Evolutionary conservation across 1,140 invertebrate genomes (phyloP).

Genomic region (Oscheius sp.): DNA sequence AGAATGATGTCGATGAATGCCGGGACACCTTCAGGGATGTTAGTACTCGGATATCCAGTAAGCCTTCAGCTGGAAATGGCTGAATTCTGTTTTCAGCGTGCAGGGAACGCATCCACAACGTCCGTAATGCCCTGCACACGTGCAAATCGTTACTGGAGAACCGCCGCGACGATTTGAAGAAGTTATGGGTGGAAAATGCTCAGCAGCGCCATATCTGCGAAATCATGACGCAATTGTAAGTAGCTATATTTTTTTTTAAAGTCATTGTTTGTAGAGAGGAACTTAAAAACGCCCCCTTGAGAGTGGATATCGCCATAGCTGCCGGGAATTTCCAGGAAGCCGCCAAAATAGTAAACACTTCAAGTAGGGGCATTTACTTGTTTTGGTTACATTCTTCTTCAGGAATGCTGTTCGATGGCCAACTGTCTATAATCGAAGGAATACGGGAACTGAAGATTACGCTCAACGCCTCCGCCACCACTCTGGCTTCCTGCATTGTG

Average conservation of each 20-base stretch:
- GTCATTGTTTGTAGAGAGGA: constrained; percentile 49
- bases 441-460: constrained; percentile 44
- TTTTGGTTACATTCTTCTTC: not conserved
- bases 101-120: constrained; percentile 76
- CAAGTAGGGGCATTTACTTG: constrained; percentile 27
- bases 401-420: not conserved
- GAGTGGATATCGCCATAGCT: constrained; percentile 43
- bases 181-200: constrained; percentile 64
- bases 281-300: constrained; percentile 52
- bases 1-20: constrained; percentile 81
- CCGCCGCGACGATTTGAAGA: constrained; percentile 84
- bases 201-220: constrained; percentile 51
- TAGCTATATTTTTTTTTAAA: not conserved
- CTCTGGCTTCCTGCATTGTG: constrained; percentile 49
- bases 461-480: constrained; percentile 36
- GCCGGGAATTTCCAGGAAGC: constrained; percentile 47
- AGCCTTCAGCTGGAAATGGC: constrained; percentile 12
- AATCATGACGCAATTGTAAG: constrained; percentile 56
- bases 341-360: constrained; percentile 47
- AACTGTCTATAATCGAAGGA: constrained; percentile 46
- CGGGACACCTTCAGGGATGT: constrained; percentile 79
- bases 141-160: constrained; percentile 86
- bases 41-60: constrained; percentile 72
- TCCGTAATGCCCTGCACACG: constrained; percentile 82
- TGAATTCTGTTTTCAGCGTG: constrained; percentile 66